Evolutionary conservation across 1,140 invertebrate species (phyloP).

Genomic region (Drosophila pseudoananassae): DNA sequence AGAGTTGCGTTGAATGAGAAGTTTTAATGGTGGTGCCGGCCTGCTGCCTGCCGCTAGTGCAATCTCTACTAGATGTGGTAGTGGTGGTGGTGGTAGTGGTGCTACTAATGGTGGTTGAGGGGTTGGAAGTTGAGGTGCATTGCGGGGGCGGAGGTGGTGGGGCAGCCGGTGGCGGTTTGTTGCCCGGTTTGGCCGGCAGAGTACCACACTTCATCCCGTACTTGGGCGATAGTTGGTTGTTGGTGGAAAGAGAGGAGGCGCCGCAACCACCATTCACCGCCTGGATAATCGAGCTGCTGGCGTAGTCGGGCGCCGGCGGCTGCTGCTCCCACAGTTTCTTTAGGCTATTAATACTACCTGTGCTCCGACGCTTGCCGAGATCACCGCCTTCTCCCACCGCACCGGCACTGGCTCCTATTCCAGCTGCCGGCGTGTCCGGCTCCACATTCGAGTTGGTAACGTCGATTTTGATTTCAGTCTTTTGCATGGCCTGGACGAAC

Average conservation of each 20-base stretch:
- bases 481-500: constrained; percentile 69
- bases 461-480: constrained; percentile 84
- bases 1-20: constrained; percentile 83
- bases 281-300: constrained; percentile 61
- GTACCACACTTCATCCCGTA: constrained; percentile 60
- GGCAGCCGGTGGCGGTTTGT: constrained; percentile 75
- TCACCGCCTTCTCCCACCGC: constrained; percentile 86
- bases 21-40: constrained; percentile 64
- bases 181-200: constrained; percentile 45
- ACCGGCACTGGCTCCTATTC: constrained; percentile 35
- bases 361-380: constrained; percentile 93
- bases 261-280: constrained; percentile 26
- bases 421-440: constrained; percentile 6
- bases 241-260: constrained; percentile 6
- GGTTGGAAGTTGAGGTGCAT: constrained; percentile 41
- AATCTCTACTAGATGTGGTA: constrained; percentile 37
- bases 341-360: constrained; percentile 95
- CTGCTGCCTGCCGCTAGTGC: constrained; percentile 41
- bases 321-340: constrained; percentile 94
- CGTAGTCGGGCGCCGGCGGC: constrained; percentile 86
- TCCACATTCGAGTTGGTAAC: constrained; percentile 63
- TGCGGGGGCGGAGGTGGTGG: constrained; percentile 78
- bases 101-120: constrained; percentile 33
- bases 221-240: constrained; percentile 77
- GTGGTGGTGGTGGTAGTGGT: constrained; percentile 36